Evolutionary conservation across 2,888 invertebrate genomes (phyloP), one percentile per base, ranked within the genome.

Genomic region (Crioceris asparagi): DNA sequence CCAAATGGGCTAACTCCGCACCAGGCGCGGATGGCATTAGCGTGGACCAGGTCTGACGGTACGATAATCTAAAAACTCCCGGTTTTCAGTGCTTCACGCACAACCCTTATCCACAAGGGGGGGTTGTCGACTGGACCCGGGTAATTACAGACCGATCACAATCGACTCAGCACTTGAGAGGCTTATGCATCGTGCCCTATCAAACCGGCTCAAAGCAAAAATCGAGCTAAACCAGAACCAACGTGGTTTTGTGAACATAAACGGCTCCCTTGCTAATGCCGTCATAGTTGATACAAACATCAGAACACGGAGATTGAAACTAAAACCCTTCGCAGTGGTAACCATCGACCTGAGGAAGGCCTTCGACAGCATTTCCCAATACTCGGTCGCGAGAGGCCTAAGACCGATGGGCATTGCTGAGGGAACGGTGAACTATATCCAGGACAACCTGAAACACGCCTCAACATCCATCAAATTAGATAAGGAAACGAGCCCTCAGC

Each of bases 211-310:
- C 0, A 12, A 29, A 15, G 8, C 15, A 0, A 17, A 36, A 2
- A 19, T 39, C 7, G 3, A 12, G 1, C 38, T 54, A 11, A 37
- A 49, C 38, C 32, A 19, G 1, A 19, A 48, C 7, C 59, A 60
- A 41, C 27, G 55, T 1, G 56, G 57, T 1, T 58, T 60, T 30
- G 38, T 48, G n/a, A 43, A 52, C 29, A 49, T 51, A 2, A 62
- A 63, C 38, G 64, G 63, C 8, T 54, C 55, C 3, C 44, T 62
- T 8, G 56, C 59, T 6, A 64, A 64, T 33, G 42, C 53, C 16
- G 40, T 56, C 2, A 35, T 54, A 1, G 38, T 60, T 5, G 44
- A 59, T 45, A 38, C 48, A 43, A 44, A 29, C 23, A 43, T 42
- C 30, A 12, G 34, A 10, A 11, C 19, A 6, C 12, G 40, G 18